These are phyloP conservation scores for Rhingia campestris DNA, from an alignment of 2,888 invertebrate genomes.

Conservation along the genomic window DNA sequence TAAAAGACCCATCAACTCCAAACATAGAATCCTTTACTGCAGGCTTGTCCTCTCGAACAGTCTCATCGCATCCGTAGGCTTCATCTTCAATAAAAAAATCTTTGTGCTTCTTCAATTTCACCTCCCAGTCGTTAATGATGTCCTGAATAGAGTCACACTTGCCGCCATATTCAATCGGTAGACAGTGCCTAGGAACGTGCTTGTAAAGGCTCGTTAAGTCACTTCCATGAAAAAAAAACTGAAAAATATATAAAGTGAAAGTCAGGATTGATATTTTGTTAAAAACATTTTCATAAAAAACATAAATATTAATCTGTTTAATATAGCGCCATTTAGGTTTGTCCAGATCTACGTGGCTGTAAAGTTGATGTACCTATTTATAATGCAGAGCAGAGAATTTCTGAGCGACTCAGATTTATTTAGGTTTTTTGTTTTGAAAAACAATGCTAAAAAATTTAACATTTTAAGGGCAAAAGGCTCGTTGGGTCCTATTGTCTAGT, in stretches of 20 bases:
- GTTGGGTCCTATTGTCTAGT: no score
- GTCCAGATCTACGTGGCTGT: no score
- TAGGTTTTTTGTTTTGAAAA: no score
- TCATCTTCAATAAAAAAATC: conserved; percentile 67
- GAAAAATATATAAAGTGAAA: conserved; percentile 74
- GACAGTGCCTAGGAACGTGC: conserved; percentile 84
- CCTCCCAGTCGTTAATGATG: conserved; percentile 43
- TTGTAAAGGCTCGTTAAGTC: conserved; percentile 84
- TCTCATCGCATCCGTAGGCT: conserved; percentile 68
- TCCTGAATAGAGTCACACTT: conserved; percentile 75
- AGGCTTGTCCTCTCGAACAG: conserved; percentile 39
- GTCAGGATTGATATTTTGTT: no score
- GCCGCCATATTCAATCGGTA: conserved; percentile 87
- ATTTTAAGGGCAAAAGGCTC: no score
- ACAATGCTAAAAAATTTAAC: no score
- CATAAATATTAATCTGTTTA: no score
- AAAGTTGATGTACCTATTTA: no score
- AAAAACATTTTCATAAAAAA: conserved; percentile 77
- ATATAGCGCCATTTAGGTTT: no score
- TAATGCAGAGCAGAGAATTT: no score
- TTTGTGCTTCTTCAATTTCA: conserved; percentile 54
- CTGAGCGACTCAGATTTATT: no score
- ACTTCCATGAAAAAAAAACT: conserved; percentile 85
- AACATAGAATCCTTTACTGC: conserved; percentile 48
- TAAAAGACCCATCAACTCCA: conserved; percentile 75